A percentile compares a stretch with the other conserved stretches of the same genome.
These are phyloP conservation scores for Apostichopus californicus DNA, from an alignment of 35 echinoderm and acorn worm species.

Conservation along the genomic window DNA sequence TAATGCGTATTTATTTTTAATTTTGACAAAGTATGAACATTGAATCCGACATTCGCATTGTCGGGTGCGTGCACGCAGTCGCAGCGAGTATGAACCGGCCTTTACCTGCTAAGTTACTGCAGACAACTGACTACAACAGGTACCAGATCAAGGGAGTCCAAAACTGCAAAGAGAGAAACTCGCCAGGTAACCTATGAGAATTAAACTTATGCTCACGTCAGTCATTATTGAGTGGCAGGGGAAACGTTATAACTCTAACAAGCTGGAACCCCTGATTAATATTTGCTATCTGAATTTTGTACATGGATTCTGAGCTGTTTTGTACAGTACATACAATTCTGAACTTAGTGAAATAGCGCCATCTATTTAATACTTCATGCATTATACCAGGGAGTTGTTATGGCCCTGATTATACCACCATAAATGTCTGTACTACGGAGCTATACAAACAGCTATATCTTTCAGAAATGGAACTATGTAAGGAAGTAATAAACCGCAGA, in stretches of 20 bases:
- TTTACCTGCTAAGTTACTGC: slow-evolving; percentile 55
- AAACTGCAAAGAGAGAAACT: slow-evolving; percentile 27
- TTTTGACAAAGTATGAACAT: no score
- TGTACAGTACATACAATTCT: background rate
- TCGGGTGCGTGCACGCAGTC: no score
- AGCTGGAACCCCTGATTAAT: background rate
- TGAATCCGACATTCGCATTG: no score
- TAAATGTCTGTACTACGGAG: no score
- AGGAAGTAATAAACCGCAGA: background rate
- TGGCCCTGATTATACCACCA: no score
- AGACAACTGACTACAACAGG: background rate
- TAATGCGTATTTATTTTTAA: no score
- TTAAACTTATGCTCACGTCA: background rate
- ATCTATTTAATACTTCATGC: no score
- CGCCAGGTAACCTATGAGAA: slow-evolving; percentile 19
- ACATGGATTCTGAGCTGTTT: background rate
- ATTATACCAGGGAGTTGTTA: no score
- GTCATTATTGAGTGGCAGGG: background rate
- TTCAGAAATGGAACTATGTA: no score
- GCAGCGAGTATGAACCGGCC: no score
- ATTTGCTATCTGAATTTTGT: background rate
- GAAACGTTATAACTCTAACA: background rate
- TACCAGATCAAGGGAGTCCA: background rate
- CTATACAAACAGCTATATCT: no score
- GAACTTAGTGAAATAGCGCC: no score